phyloP scores from a whole-genome alignment of 2,888 invertebrate species.

The Chalcis sispes region DNA sequence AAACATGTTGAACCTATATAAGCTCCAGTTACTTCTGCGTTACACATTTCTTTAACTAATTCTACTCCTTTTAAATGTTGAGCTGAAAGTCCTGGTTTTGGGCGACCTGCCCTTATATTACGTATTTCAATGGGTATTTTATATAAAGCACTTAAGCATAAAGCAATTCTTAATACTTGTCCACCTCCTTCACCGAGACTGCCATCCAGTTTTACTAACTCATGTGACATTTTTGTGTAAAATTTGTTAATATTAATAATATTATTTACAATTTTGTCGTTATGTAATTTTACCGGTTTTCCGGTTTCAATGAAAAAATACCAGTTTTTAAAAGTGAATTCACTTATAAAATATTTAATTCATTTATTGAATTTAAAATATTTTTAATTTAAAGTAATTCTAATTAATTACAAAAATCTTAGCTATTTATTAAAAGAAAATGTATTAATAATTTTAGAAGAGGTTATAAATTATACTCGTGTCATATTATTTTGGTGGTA shows the following conservation, averaged over 20 bases:
- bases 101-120: slow-evolving; percentile 89
- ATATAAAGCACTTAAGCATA: slow-evolving; percentile 87
- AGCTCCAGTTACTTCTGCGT: slow-evolving; percentile 84
- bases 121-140: slow-evolving; percentile 83
- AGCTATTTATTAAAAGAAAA: no score
- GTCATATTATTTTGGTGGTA: no score
- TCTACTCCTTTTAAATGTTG: slow-evolving; percentile 90
- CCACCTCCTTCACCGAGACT: slow-evolving; percentile 80
- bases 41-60: slow-evolving; percentile 85
- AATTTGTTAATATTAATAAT: not conserved
- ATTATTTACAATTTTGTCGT: no score
- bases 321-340: no score
- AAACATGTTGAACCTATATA: slow-evolving; percentile 86
- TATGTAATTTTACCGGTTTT: no score
- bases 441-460: no score
- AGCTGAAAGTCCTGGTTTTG: slow-evolving; percentile 88
- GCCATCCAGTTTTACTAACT: slow-evolving; percentile 57
- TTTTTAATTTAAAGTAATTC: no score
- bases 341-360: no score
- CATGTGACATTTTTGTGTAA: slow-evolving; percentile 39
- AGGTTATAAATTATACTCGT: no score
- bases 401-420: no score
- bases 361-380: no score
- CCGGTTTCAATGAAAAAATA: no score
- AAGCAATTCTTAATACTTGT: slow-evolving; percentile 89